Base-by-base conservation (phyloP, 2,797 vertebrate genomes). In the Kryptolebias ocellatus region DNA sequence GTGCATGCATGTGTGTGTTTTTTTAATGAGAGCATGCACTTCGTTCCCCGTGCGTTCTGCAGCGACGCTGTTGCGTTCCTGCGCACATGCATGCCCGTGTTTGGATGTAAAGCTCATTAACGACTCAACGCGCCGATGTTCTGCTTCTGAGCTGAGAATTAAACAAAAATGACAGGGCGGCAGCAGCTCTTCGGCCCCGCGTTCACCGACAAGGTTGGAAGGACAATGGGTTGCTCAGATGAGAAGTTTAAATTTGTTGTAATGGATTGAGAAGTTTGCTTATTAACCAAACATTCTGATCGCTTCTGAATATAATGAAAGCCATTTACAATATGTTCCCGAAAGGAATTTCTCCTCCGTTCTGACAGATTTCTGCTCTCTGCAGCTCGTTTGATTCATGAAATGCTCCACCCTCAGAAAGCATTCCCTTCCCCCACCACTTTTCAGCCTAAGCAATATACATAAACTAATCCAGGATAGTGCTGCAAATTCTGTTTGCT, bases 51-150 rank as follows among this genome's bases (percentile, higher is more conserved):
- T 58, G 67, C 34, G 16, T 52, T 60, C 20, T 46, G n/a, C 61
- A 3, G 44, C 68, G 50, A n/a, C 67, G 64, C 54, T 24, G n/a
- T 58, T 64, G 69, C 31, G 58, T 71, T 50, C 66, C 39, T 7
- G 54, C 51, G 72, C 68, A 64, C 15, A 28, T 44, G 72, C 3
- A 4, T 31, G 70, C 68, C 50, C 42, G 53, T 58, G 77, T 83
- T 73, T 81, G 56, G 49, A 67, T 53, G 70, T 78, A 83, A 85
- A 90, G 87, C 87, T 86, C 84, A 87, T 90, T 89, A 90, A 63
- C 63, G 70, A 61, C 72, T 78, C 81, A 81, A 34, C 80, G 70
- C 67, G 81, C 67, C 29, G 60, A 73, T 74, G 85, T 75, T 66
- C 77, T 76, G 87, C 84, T 70, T 86, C 79, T 87, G 78, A 83